Percentiles rank a stretch among this genome's conserved stretches.
phyloP scores from a whole-genome alignment of 2,888 invertebrate genomes.

The Sinohyriopsis cumingii region DNA sequence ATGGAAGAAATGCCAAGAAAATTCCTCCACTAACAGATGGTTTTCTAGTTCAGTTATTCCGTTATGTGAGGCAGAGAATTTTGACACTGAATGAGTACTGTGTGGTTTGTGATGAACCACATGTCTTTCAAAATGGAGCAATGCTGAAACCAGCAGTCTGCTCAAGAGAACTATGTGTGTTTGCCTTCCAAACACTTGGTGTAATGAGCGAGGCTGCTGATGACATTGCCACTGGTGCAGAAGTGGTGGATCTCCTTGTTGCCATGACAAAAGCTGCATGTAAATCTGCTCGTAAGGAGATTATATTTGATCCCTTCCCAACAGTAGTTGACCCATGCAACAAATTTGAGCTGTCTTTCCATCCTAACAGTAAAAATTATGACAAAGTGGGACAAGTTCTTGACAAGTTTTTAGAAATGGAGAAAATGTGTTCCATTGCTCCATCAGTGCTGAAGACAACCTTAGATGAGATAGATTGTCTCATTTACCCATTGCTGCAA shows the following conservation, averaged over 20 bases:
- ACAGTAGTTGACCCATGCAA: conserved; percentile 62
- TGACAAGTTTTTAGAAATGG: conserved; percentile 46
- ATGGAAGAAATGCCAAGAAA: conserved; percentile 52
- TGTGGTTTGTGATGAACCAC: conserved; percentile 67
- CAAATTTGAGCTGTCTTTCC: conserved; percentile 51
- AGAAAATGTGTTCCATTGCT: conserved; percentile 45
- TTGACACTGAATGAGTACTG: conserved; percentile 66
- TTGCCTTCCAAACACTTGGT: conserved; percentile 66
- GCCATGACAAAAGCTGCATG: conserved; percentile 63
- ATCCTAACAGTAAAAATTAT: conserved; percentile 61
- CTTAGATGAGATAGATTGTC: conserved; percentile 45
- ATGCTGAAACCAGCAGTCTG: conserved; percentile 69
- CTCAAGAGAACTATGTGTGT: conserved; percentile 63
- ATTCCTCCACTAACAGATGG: conserved; percentile 44
- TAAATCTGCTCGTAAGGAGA: conserved; percentile 43
- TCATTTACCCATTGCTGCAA: conserved; percentile 64
- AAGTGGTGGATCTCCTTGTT: conserved; percentile 65
- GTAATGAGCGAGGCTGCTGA: conserved; percentile 67
- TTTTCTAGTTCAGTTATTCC: conserved; percentile 52
- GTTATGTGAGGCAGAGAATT: conserved; percentile 59
- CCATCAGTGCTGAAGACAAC: conserved; percentile 45
- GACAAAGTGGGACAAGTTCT: conserved; percentile 41
- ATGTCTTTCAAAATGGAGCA: conserved; percentile 67
- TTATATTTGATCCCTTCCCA: conserved; percentile 66
- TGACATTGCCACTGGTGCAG: conserved; percentile 61